phyloP scores from a whole-genome alignment of 2,888 invertebrate species.

The Cosmorhoe ocellata region DNA sequence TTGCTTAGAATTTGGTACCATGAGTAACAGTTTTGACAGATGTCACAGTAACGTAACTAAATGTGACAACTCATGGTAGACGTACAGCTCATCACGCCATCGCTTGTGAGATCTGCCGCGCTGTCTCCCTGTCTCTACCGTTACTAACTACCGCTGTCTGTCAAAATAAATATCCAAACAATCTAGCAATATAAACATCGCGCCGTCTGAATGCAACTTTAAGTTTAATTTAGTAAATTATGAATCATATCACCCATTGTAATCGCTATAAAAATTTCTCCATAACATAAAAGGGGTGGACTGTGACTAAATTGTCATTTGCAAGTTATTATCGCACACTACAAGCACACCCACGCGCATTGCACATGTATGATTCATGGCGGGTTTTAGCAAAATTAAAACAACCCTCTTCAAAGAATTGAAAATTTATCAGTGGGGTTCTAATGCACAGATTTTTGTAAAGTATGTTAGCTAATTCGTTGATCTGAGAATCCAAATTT shows the following conservation, averaged over 20 bases:
- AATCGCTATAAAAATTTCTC: slow-evolving; percentile 47
- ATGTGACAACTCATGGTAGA: too few relatives aligned
- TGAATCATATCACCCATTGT: slow-evolving; percentile 23
- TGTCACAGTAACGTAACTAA: too few relatives aligned
- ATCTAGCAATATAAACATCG: too few relatives aligned
- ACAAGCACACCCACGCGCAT: slow-evolving; percentile 23
- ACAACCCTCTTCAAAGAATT: slow-evolving; percentile 24
- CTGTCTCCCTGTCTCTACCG: too few relatives aligned
- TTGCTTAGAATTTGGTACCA: too few relatives aligned
- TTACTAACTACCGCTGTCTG: too few relatives aligned
- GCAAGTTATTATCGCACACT: slow-evolving; percentile 35
- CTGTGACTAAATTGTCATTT: slow-evolving; percentile 42
- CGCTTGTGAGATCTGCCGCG: too few relatives aligned
- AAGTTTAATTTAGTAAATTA: slow-evolving; percentile 7
- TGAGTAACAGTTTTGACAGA: too few relatives aligned
- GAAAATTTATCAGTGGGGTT: slow-evolving; percentile 8
- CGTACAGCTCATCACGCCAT: too few relatives aligned
- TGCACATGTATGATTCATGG: slow-evolving; percentile 31
- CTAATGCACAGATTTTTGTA: slow-evolving; percentile 10
- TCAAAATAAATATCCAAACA: neutral
- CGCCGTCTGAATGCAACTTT: too few relatives aligned
- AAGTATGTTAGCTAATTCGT: too few relatives aligned
- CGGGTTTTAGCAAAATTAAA: slow-evolving; percentile 33
- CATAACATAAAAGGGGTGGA: slow-evolving; percentile 34
- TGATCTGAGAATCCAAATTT: too few relatives aligned